phyloP scores from a whole-genome alignment of 2,113 vertebrate species.

The Sphyrna mokarran region DNA sequence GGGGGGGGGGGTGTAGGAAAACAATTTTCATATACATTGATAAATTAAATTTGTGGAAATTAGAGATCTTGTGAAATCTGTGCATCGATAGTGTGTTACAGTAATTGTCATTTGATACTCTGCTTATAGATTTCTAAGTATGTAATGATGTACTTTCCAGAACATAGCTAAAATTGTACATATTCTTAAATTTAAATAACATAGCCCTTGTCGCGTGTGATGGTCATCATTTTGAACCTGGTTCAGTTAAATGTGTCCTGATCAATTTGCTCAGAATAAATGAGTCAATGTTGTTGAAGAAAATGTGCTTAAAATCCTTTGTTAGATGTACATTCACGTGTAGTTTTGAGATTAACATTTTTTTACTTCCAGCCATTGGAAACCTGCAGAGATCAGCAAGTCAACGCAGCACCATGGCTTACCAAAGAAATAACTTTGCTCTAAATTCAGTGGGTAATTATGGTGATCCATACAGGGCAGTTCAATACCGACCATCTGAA shows the following conservation, averaged over 20 bases:
- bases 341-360: conserved; percentile 36
- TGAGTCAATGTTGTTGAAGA: not conserved
- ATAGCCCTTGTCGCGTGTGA: not conserved
- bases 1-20: not conserved
- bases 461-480: conserved; percentile 72
- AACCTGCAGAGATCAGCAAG: conserved; percentile 86
- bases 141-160: not conserved
- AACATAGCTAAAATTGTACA: not conserved
- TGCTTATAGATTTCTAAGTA: not conserved
- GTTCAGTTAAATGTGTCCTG: not conserved
- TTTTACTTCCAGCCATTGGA: conserved; percentile 65
- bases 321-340: not conserved
- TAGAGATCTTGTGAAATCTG: not conserved
- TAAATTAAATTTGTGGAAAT: not conserved
- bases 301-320: not conserved
- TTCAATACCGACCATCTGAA: conserved; percentile 73
- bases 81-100: not conserved
- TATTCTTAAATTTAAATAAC: not conserved
- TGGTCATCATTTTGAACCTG: not conserved
- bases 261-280: not conserved
- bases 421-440: conserved; percentile 87
- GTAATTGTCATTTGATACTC: not conserved
- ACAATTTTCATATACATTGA: not conserved
- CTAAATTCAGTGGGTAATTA: conserved; percentile 75
- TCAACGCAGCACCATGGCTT: conserved; percentile 83